phyloP scores from a whole-genome alignment of 1,140 invertebrate genomes.

The Anadara kagoshimensis region DNA sequence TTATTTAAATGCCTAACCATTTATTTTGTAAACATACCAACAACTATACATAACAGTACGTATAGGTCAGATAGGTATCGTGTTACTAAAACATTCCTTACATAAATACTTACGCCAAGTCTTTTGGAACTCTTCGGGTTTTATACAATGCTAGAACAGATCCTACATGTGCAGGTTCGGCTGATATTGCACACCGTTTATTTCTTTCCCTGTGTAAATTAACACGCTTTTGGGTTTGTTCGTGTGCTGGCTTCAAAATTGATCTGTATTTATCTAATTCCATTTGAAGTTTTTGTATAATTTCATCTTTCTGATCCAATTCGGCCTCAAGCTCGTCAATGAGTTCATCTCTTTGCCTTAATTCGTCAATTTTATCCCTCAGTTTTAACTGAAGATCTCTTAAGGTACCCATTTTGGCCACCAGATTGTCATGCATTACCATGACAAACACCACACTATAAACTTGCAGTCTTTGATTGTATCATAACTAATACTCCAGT shows the following conservation, averaged over 20 bases:
- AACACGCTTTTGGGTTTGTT: conserved; percentile 70
- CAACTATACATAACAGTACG: no score
- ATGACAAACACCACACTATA: not conserved
- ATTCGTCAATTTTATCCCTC: conserved; percentile 81
- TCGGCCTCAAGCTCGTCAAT: conserved; percentile 82
- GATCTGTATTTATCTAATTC: conserved; percentile 90
- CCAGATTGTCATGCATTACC: no score
- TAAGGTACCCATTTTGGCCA: conserved; percentile 76
- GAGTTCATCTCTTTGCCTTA: conserved; percentile 80
- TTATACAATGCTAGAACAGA: conserved; percentile 36
- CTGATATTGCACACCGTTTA: conserved; percentile 90
- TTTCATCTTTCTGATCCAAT: conserved; percentile 82
- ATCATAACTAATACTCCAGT: not conserved
- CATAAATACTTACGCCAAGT: conserved; percentile 48
- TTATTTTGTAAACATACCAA: no score
- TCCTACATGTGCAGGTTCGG: conserved; percentile 80
- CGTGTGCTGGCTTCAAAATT: conserved; percentile 81
- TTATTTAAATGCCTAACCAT: no score
- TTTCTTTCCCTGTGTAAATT: conserved; percentile 62
- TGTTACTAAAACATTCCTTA: no score
- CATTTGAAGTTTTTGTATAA: conserved; percentile 80
- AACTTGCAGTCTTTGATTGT: not conserved
- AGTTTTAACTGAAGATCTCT: conserved; percentile 81
- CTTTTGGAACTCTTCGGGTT: conserved; percentile 2
- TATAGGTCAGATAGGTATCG: no score